Base-by-base conservation (phyloP, 2,797 vertebrate genomes). In the Telmatherina bonti region DNA sequence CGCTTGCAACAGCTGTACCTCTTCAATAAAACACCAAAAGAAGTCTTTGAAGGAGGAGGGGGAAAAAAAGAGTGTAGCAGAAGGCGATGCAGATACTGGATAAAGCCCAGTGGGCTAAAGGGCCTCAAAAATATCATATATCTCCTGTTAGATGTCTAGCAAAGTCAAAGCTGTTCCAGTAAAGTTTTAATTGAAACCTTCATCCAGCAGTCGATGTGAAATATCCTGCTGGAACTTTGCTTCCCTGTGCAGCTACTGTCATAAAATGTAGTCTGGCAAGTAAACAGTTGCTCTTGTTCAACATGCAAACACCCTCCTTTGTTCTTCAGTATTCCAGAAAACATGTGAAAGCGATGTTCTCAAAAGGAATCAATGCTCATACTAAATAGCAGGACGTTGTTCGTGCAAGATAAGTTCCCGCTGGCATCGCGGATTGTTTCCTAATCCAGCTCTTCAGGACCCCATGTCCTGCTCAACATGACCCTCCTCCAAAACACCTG, bases 1-100 rank as follows among this genome's bases (percentile, higher is more conserved):
- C 67, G 62, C 51, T 73, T 7, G 30, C 76, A 78, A 85, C 84
- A 89, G 86, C 88, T 91, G 85, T 78, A 81, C 74, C 82, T 85
- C 86, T 81, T 88, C 78, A 89, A 82, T 88, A 80, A 88, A 89
- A 90, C 70, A 86, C 79, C 74, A 78, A 70, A 77, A 78, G 76
- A 70, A 68, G 53, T 63, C 57, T 84, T 85, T 83, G 79, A 90
- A 76, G 80, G 67, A 75, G 70, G 65, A 74, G 71, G 68, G 51
- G 65, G 59, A 11, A 74, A n/a, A n/a, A 35, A 70, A 78, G 74
- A 76, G 69, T 62, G 66, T 41, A 64, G 72, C 65, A 59, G 67
- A 66, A 70, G 65, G 63, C n/a, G 16, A 65, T 38, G 51, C 38
- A 68, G 79, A 60, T 64, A 12, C 67, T 43, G 68, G 57, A 58